These are phyloP conservation scores for Rotaria socialis DNA, from an alignment of 2,888 invertebrate genomes.

Conservation along the genomic window DNA sequence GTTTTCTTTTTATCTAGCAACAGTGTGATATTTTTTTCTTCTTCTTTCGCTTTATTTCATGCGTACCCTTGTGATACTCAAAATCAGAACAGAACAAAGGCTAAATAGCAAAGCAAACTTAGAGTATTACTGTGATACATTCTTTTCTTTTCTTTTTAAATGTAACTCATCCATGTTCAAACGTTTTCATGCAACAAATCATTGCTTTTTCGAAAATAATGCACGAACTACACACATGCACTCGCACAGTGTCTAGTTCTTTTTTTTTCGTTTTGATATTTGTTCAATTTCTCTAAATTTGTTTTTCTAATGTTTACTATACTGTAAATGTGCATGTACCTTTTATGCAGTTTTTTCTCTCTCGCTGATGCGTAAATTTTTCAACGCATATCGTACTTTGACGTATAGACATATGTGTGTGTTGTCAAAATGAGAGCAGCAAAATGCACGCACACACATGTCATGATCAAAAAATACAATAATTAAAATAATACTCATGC, in stretches of 20 bases:
- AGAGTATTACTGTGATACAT: background rate
- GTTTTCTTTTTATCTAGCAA: background rate
- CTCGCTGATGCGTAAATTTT: background rate
- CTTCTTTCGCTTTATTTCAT: background rate
- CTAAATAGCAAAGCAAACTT: background rate
- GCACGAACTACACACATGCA: background rate
- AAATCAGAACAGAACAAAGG: background rate
- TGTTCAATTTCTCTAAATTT: background rate
- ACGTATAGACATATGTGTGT: no score
- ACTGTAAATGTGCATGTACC: background rate
- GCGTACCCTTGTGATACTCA: conserved; percentile 12
- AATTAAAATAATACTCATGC: no score
- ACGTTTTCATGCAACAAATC: background rate
- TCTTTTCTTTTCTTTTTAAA: background rate
- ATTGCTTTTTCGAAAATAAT: background rate
- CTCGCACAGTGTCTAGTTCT: background rate
- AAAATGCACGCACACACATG: background rate
- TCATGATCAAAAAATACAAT: no score
- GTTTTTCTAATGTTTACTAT: background rate
- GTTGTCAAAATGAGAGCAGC: background rate
- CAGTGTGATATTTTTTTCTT: conserved; percentile 13
- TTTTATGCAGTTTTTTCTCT: background rate
- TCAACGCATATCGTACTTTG: no score
- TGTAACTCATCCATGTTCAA: no score
- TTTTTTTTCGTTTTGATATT: background rate